Evolutionary conservation across 2,113 vertebrate species (phyloP).

Genomic region (Callocephalon fimbriatum): DNA sequence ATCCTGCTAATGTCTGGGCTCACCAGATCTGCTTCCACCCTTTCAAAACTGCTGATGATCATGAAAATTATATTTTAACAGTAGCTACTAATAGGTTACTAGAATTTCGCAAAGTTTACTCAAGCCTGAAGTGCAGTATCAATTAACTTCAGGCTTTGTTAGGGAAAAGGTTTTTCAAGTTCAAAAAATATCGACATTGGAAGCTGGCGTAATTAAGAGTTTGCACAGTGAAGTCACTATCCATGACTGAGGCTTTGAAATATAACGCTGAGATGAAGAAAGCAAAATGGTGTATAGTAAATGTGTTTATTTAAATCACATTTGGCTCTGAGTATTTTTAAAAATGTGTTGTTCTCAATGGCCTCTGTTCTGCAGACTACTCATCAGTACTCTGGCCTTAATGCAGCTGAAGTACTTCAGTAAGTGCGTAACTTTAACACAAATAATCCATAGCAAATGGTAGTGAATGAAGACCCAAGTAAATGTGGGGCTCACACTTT

Average conservation of each 20-base stretch:
- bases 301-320: slow-evolving; percentile 25
- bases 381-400: slow-evolving; percentile 47
- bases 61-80: neutral
- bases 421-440: slow-evolving; percentile 44
- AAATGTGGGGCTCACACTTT: neutral
- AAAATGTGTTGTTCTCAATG: slow-evolving; percentile 5
- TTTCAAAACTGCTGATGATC: neutral
- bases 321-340: neutral
- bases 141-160: neutral
- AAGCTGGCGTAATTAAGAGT: neutral
- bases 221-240: neutral
- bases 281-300: neutral
- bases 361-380: slow-evolving; percentile 11
- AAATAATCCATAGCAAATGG: neutral
- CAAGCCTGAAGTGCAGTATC: neutral
- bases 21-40: neutral
- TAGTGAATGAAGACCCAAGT: neutral
- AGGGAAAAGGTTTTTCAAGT: neutral
- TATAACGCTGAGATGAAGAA: neutral
- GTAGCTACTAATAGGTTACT: neutral
- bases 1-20: neutral
- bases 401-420: slow-evolving; percentile 43
- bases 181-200: neutral
- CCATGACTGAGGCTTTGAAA: neutral
- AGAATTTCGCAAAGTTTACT: neutral